These are phyloP conservation scores for Gobionotothen gibberifrons DNA, from an alignment of 2,797 vertebrate species.

Conservation along the genomic window DNA sequence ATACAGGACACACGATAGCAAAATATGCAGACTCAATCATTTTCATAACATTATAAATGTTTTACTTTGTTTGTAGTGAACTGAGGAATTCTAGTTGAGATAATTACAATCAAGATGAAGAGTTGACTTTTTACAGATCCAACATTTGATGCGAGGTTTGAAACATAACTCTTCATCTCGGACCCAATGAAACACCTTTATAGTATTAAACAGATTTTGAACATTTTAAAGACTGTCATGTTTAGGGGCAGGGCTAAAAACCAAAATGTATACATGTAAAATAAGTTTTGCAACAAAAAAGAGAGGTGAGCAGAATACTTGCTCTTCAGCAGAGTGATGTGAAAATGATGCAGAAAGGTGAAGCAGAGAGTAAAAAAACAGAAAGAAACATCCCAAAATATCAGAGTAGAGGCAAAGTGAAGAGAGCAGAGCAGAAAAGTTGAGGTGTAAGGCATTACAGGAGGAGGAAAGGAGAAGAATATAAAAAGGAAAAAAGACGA, in stretches of 20 bases:
- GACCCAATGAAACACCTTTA: not conserved
- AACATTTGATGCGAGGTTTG: not conserved
- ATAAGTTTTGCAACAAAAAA: not conserved
- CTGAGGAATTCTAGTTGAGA: conserved; percentile 3
- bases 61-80: conserved; percentile 17
- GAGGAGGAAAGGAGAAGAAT: not conserved
- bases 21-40: conserved; percentile 6
- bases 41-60: conserved; percentile 8
- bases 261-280: not conserved
- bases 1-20: not conserved
- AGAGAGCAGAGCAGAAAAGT: not conserved
- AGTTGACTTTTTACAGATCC: conserved; percentile 3
- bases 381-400: not conserved
- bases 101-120: conserved; percentile 10
- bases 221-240: not conserved
- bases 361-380: conserved; percentile 6
- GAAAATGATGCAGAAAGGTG: conserved; percentile 24
- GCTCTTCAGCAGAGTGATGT: not conserved
- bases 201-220: not conserved
- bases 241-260: not conserved
- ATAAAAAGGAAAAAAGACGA: not conserved
- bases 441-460: conserved; percentile 14
- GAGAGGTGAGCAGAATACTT: conserved; percentile 2
- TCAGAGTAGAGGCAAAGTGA: not conserved
- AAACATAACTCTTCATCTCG: not conserved